Evolutionary conservation across 2,113 vertebrate genomes (phyloP).

Genomic region (Lagopus muta): DNA sequence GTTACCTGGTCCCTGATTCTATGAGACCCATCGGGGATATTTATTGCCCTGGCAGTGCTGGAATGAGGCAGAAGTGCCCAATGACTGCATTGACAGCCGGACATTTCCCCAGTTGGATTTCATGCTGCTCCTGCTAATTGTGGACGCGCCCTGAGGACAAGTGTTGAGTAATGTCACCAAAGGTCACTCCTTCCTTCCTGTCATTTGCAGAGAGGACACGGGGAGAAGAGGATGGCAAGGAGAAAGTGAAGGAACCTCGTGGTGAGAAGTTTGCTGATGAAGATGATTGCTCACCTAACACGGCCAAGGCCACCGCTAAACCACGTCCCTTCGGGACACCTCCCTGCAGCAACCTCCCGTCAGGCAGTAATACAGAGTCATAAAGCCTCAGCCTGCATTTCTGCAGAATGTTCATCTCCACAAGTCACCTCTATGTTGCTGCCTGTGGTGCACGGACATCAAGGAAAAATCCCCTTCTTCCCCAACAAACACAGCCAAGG

Average conservation of each 20-base stretch:
- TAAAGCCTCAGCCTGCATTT: not conserved
- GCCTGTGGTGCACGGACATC: fast-evolving
- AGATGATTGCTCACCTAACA: not conserved
- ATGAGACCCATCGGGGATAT: no score
- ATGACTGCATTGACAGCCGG: no score
- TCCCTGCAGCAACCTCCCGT: no score
- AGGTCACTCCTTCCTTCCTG: not conserved
- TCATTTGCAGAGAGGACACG: not conserved
- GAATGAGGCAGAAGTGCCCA: not conserved
- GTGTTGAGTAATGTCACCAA: not conserved
- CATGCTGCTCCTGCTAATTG: fast-evolving
- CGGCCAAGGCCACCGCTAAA: not conserved
- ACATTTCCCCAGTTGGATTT: not conserved
- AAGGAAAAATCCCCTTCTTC: not conserved
- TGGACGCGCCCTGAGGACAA: not conserved
- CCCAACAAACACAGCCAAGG: not conserved
- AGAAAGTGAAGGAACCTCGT: not conserved
- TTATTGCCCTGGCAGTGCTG: no score
- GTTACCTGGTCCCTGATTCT: no score
- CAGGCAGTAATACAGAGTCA: no score
- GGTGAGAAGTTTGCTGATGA: not conserved
- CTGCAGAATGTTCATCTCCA: not conserved
- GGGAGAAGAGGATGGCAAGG: not conserved
- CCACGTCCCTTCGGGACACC: not conserved
- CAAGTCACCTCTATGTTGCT: not conserved